These are phyloP conservation scores for Ceratina australensis DNA, from an alignment of 1,140 invertebrate species.

Conservation along the genomic window DNA sequence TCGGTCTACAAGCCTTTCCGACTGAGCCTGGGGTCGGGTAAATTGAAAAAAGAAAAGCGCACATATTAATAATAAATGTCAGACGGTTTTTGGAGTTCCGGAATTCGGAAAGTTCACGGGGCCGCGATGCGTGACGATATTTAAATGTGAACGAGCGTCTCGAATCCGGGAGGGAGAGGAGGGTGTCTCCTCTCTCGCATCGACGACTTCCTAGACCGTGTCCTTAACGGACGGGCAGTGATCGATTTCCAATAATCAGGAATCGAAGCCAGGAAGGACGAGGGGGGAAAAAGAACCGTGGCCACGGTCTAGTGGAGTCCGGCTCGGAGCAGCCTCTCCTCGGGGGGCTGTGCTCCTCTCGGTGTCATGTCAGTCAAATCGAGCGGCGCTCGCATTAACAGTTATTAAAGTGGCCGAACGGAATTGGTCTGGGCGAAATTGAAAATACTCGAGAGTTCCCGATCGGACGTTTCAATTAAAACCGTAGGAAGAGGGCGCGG, in stretches of 20 bases:
- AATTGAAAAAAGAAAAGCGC: no score
- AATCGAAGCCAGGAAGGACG: constrained; percentile 53
- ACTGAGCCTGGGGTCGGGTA: no score
- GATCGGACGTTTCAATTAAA: constrained; percentile 34
- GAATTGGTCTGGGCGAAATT: constrained; percentile 12
- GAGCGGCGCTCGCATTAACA: constrained; percentile 38
- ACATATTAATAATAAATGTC: no score
- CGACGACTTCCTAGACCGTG: constrained; percentile 50
- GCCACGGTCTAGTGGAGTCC: constrained; percentile 46
- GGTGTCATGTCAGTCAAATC: constrained; percentile 39
- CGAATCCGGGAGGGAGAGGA: constrained; percentile 39
- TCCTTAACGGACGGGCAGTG: constrained; percentile 57
- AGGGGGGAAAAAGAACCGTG: constrained; percentile 41
- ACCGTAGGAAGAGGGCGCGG: not conserved
- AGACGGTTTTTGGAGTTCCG: not conserved
- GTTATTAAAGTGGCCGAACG: constrained; percentile 22
- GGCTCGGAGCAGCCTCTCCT: not conserved
- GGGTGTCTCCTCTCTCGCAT: constrained; percentile 18
- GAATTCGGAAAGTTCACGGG: constrained; percentile 37
- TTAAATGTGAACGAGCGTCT: constrained; percentile 66
- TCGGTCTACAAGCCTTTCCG: no score
- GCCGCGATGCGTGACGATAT: constrained; percentile 56
- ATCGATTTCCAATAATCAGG: constrained; percentile 70
- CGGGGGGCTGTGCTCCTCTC: not conserved
- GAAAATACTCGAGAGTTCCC: constrained; percentile 7